Base-by-base conservation (phyloP, 2,888 invertebrate species). In the Limnephilus rhombicus region DNA sequence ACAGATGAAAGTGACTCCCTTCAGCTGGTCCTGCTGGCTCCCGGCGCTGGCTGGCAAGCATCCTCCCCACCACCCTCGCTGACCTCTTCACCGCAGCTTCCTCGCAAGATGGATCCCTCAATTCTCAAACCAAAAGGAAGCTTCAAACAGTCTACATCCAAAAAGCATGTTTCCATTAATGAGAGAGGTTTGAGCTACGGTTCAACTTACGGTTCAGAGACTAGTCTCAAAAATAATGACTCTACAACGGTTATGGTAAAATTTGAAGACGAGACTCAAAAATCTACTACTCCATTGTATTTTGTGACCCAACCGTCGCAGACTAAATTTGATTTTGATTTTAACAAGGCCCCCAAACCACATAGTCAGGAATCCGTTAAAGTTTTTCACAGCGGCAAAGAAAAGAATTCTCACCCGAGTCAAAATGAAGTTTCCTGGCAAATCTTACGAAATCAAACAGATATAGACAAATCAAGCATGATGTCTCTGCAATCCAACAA, bases 251-350 rank as follows among this genome's bases (percentile, higher is more conserved):
- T 96, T 95, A 96, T 96, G 94, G 96, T 96, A 95, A 95, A 95
- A 95, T 96, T 96, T 88, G 96, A 96, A 95, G 95, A 95, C 95
- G 96, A 96, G 94, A 95, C 95, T 85, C 95, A 95, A 94, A 90
- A 91, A 87, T 81, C 91, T 82, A 90, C 91, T 15, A 90, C 87
- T 34, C 90, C 81, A 29, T 91, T 86, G 15, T 89, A 91, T 85
- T 92, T 87, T 68, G 29, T 88, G 24, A 80, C 37, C 15, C 90
- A 86, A 31, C 68, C 81, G 80, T 82, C 68, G 5, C 90, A 85
- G 31, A 80, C 37, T n/a, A 92, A 89, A 81, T 89, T 53, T 89
- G 91, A 91, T 89, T 68, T 88, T 88, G 87, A 92, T 87, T 83
- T 87, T 18, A 86, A 92, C 31, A 91, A 91, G 37, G 41, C 80